Base-by-base conservation (phyloP, 2,888 invertebrate species). In the Ennomos erosarius region DNA sequence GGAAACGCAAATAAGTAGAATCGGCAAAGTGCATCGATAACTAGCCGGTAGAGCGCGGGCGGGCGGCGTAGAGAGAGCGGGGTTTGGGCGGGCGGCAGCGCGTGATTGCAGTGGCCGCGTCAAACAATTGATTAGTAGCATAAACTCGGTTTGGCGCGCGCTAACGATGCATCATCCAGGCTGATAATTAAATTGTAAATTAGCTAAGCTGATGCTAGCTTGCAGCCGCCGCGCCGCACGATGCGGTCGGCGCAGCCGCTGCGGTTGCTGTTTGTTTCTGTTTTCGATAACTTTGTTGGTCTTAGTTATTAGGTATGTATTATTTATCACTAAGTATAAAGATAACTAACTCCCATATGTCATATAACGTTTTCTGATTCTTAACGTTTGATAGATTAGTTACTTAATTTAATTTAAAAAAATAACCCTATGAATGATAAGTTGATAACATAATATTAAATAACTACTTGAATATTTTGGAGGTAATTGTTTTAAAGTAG, bases 91-190 rank as follows among this genome's bases (percentile, higher is more conserved):
- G 69, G 68, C 72, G 76, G 74, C 74, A 78, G 83, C 84, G 81
- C 87, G 88, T 91, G 91, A 91, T 91, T 91, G 90, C 89, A 81
- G 75, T 79, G 87, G 88, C 88, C 90, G 88, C 90, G 90, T 90
- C 92, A 91, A 92, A 91, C 92, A 92, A 91, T 91, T 92, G 92
- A 91, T 92, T 92, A 92, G 91, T 90, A 87, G 89, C 89, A 90
- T 92, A 91, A 91, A 92, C 90, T 91, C 87, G 88, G 91, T 91
- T 92, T 91, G 90, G 90, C 90, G 86, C 84, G 85, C 84, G 84
- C 90, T 90, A 90, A 90, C 90, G 90, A 91, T 90, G 90, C 88
- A 90, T 92, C 92, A 91, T 89, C 82, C 90, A 82, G 81, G 78
- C 82, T 87, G 90, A 90, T 91, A 92, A 92, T 90, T 88, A 89